Evolutionary conservation across 2,888 invertebrate genomes (phyloP).

Genomic region (Meloe dianella): DNA sequence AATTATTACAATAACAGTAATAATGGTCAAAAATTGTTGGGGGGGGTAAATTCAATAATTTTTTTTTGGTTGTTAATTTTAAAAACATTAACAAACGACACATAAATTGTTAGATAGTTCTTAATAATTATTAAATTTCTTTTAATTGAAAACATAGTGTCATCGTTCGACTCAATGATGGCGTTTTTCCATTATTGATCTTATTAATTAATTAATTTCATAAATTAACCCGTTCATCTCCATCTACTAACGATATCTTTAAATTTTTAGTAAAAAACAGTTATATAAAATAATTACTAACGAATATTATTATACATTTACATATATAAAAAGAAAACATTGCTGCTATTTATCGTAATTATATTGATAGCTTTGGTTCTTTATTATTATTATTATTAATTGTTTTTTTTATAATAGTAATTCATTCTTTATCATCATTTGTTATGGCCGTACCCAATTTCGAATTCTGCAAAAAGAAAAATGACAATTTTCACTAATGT

Average conservation of each 20-base stretch:
- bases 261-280: slow-evolving; percentile 13
- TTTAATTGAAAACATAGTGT: background rate
- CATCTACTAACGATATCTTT: slow-evolving; percentile 1
- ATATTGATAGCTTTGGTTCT: background rate
- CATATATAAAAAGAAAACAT: background rate
- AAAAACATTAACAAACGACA: slow-evolving; percentile 3
- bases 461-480: slow-evolving; percentile 44
- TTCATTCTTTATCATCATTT: slow-evolving; percentile 41
- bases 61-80: too few relatives aligned
- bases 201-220: too few relatives aligned
- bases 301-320: slow-evolving; percentile 12
- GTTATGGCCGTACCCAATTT: slow-evolving; percentile 48
- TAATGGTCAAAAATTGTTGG: background rate
- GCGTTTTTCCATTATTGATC: slow-evolving; percentile 11
- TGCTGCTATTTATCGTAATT: background rate
- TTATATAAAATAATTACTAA: slow-evolving; percentile 9
- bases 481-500: slow-evolving; percentile 20
- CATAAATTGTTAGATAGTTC: background rate
- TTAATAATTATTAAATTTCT: background rate
- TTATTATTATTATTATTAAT: slow-evolving; percentile 8
- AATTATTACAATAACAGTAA: background rate
- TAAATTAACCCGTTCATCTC: slow-evolving; percentile 1
- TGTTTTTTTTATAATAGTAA: slow-evolving; percentile 40
- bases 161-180: slow-evolving; percentile 8
- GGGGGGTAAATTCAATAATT: background rate